Evolutionary conservation across 2,113 vertebrate species (phyloP).

Genomic region (Prionailurus viverrinus): DNA sequence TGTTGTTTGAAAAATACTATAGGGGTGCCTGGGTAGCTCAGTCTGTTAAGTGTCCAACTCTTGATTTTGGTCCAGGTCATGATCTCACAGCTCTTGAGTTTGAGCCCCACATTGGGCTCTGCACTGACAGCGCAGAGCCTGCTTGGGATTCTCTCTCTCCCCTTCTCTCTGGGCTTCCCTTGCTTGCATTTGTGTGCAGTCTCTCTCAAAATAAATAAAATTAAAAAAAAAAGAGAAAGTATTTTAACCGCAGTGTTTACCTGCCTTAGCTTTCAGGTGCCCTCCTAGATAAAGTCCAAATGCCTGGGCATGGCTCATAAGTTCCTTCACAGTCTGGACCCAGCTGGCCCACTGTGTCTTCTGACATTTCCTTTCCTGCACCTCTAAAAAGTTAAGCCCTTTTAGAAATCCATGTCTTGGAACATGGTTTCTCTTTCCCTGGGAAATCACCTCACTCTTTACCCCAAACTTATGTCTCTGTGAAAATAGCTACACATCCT

Average conservation of each 20-base stretch:
- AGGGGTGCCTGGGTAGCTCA: too few relatives aligned
- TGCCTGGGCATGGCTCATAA: not conserved
- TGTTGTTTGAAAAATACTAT: slow-evolving; percentile 7
- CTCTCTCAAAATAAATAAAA: too few relatives aligned
- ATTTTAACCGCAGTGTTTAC: slow-evolving; percentile 7
- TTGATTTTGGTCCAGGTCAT: too few relatives aligned
- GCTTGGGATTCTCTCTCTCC: too few relatives aligned
- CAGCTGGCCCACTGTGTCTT: not conserved
- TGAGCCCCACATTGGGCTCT: too few relatives aligned
- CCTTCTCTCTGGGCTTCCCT: too few relatives aligned
- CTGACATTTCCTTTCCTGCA: not conserved
- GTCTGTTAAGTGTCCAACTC: too few relatives aligned
- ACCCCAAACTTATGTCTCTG: not conserved
- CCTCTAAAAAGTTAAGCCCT: not conserved
- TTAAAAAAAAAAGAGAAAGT: not conserved
- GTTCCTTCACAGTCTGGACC: not conserved
- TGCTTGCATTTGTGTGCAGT: too few relatives aligned
- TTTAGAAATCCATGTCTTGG: slow-evolving; percentile 7
- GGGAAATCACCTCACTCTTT: not conserved
- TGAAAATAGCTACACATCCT: not conserved
- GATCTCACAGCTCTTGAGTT: too few relatives aligned
- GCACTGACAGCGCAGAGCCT: too few relatives aligned
- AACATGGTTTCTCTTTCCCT: not conserved
- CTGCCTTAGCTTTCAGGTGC: not conserved
- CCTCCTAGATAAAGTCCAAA: not conserved